These are phyloP conservation scores for Parazoanthus atlanticus DNA, from an alignment of 92 coral and sea anemone genomes.

Conservation along the genomic window DNA sequence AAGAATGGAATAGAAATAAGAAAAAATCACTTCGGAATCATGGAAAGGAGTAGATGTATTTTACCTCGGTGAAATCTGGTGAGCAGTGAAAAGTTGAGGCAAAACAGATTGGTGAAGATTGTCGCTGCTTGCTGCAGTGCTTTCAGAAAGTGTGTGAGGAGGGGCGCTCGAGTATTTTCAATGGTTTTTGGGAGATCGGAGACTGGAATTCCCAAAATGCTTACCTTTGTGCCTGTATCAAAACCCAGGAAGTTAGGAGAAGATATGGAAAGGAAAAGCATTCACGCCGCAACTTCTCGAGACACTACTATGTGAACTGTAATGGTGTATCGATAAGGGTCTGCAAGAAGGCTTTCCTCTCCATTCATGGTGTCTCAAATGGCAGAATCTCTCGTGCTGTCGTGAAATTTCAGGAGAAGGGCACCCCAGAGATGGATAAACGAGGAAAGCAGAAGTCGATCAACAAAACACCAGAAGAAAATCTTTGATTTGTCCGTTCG, in stretches of 20 bases:
- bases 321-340: slow-evolving; percentile 37
- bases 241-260: too few species aligned
- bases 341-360: slow-evolving; percentile 52
- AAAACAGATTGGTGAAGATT: slow-evolving; percentile 42
- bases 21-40: slow-evolving; percentile 30
- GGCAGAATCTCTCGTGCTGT: slow-evolving; percentile 18
- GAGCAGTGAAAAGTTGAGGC: slow-evolving; percentile 35
- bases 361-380: slow-evolving; percentile 28
- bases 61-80: slow-evolving; percentile 33
- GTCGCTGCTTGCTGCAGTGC: slow-evolving; percentile 40
- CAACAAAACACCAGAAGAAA: slow-evolving; percentile 45
- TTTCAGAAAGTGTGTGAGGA: slow-evolving; percentile 44
- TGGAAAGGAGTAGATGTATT: slow-evolving; percentile 51
- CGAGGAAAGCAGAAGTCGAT: slow-evolving; percentile 24
- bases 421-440: slow-evolving; percentile 37
- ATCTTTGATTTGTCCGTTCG: slow-evolving; percentile 27
- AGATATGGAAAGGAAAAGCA: too few species aligned
- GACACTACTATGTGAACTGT: background rate
- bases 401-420: slow-evolving; percentile 6
- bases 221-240: slow-evolving; percentile 21
- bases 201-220: slow-evolving; percentile 54
- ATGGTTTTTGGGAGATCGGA: slow-evolving; percentile 43
- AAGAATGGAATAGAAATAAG: slow-evolving; percentile 40
- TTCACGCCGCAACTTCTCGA: slow-evolving; percentile 20
- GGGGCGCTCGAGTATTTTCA: slow-evolving; percentile 31